Conservation (phyloP, 1,140 invertebrate genomes). For the Drosophila guanche region DNA sequence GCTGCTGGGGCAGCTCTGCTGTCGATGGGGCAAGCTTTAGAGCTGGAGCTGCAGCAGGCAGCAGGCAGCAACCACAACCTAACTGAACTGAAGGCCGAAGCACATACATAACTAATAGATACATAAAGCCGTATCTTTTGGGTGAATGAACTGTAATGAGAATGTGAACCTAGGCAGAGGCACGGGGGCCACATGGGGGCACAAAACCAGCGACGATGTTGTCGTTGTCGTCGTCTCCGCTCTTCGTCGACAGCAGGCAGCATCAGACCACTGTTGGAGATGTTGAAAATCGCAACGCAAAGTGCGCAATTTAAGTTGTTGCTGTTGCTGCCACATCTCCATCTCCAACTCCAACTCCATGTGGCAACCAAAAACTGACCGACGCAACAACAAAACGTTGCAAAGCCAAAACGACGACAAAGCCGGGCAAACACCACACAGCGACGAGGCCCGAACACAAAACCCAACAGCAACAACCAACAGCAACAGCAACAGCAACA, state of each 20-base stretch:
- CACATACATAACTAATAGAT: constrained; percentile 81
- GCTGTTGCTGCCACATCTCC: constrained; percentile 13
- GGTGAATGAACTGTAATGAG: constrained; percentile 83
- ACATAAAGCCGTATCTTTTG: constrained; percentile 80
- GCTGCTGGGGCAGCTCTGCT: constrained; percentile 11
- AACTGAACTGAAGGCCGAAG: constrained; percentile 47
- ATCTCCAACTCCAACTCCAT: neutral
- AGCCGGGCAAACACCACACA: constrained; percentile 11
- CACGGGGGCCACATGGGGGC: constrained; percentile 12
- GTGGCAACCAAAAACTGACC: constrained; percentile 25
- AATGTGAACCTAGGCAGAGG: constrained; percentile 74
- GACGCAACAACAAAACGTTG: constrained; percentile 28
- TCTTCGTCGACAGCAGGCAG: constrained; percentile 12
- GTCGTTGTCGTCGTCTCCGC: constrained; percentile 12
- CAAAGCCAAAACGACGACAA: constrained; percentile 14
- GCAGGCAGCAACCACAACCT: constrained; percentile 22
- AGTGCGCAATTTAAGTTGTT: constrained; percentile 70
- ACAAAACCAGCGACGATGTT: constrained; percentile 10
- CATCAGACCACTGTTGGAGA: constrained; percentile 41
- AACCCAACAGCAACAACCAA: neutral
- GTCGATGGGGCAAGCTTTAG: constrained; percentile 29
- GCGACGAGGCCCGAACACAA: neutral
- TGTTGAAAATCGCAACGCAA: constrained; percentile 74
- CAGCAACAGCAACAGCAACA: constrained; percentile 1
- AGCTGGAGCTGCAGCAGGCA: constrained; percentile 42